Percentiles rank a stretch among this genome's conserved stretches.
Evolutionary conservation across 2,888 invertebrate species (phyloP).

Genomic region (Allacma fusca): DNA sequence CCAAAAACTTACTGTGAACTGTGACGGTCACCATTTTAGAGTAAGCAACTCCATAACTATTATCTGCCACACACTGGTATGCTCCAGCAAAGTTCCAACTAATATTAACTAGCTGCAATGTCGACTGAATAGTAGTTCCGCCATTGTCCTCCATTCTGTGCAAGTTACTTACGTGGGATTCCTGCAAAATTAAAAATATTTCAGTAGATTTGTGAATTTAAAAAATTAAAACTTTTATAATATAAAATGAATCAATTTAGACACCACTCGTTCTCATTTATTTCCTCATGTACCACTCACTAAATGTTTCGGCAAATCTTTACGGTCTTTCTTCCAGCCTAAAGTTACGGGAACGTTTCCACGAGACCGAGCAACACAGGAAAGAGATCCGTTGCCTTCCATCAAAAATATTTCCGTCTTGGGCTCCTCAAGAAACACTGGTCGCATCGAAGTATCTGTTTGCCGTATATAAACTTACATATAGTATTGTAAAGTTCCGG

Average conservation of each 20-base stretch:
- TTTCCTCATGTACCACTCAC: slow-evolving; percentile 37
- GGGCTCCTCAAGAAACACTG: slow-evolving; percentile 83
- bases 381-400: slow-evolving; percentile 82
- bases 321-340: slow-evolving; percentile 88
- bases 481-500: too few species aligned
- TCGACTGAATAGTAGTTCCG: slow-evolving; percentile 68
- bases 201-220: neutral
- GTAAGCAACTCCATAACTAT: slow-evolving; percentile 87
- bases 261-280: too few species aligned
- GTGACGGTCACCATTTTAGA: slow-evolving; percentile 85
- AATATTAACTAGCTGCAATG: slow-evolving; percentile 77
- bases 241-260: neutral
- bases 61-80: slow-evolving; percentile 92
- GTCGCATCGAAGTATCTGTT: slow-evolving; percentile 83
- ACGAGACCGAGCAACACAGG: slow-evolving; percentile 83
- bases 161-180: slow-evolving; percentile 40
- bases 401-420: slow-evolving; percentile 83
- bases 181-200: slow-evolving; percentile 9
- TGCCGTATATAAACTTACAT: too few species aligned
- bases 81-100: slow-evolving; percentile 83
- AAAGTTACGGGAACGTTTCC: slow-evolving; percentile 79
- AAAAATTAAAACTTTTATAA: neutral
- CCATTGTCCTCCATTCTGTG: slow-evolving; percentile 70
- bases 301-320: slow-evolving; percentile 66
- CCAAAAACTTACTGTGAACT: slow-evolving; percentile 74